Percentiles rank a stretch among this genome's conserved stretches.
Conservation (phyloP, 2,113 vertebrate genomes). For the Erinaceus europaeus region DNA sequence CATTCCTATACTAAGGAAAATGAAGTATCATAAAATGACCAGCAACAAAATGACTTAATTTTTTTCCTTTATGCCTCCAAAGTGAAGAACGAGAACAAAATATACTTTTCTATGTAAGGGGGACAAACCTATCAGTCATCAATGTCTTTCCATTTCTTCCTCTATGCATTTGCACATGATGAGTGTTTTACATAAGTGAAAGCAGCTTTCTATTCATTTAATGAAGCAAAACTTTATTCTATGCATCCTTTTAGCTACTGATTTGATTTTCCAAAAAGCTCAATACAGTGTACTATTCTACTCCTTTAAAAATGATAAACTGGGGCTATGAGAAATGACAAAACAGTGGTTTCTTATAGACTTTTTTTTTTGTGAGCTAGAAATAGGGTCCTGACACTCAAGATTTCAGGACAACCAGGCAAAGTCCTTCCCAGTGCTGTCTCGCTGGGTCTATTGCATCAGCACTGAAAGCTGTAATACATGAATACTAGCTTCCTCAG, state of each 20-base stretch:
- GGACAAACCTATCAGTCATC: not conserved
- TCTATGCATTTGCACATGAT: not conserved
- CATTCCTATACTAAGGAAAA: not conserved
- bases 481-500: no score
- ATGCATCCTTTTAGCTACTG: not conserved
- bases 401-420: not conserved
- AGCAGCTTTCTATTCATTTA: constrained; percentile 17
- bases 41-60: not conserved
- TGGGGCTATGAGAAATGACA: not conserved
- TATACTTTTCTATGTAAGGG: not conserved
- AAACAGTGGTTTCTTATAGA: not conserved
- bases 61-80: not conserved
- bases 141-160: not conserved
- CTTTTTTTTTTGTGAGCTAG: not conserved
- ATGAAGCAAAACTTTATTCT: not conserved
- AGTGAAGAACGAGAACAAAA: not conserved
- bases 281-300: no score
- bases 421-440: not conserved
- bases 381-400: not conserved
- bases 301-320: not conserved
- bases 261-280: not conserved
- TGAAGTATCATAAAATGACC: not conserved
- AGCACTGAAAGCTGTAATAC: no score
- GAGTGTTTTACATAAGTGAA: not conserved
- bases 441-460: not conserved